These are phyloP conservation scores for Herminia tarsipennalis DNA, from an alignment of 2,888 invertebrate genomes.

Conservation along the genomic window DNA sequence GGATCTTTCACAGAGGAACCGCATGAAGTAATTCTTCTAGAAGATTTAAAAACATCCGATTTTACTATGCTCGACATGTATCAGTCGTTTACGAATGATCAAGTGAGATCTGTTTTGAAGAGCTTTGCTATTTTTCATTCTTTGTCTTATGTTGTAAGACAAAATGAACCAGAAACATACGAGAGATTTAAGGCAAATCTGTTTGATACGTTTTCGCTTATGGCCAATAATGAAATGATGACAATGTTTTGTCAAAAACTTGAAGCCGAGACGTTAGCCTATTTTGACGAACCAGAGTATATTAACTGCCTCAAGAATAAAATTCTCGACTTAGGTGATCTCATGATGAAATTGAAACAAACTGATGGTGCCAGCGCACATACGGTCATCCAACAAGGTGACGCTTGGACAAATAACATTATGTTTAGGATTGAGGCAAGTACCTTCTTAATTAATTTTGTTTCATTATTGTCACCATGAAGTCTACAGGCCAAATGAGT, in stretches of 20 bases:
- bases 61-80: constrained; percentile 53
- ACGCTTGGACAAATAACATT: constrained; percentile 55
- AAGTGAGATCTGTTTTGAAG: constrained; percentile 48
- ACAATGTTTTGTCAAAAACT: constrained; percentile 7
- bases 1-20: constrained; percentile 42
- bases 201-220: constrained; percentile 21
- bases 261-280: constrained; percentile 21
- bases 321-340: constrained; percentile 5
- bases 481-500: too few relatives aligned
- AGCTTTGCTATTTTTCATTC: constrained; percentile 58
- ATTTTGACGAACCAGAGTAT: constrained; percentile 38
- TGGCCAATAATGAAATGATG: neutral
- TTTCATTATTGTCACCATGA: too few relatives aligned
- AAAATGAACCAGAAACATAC: constrained; percentile 47
- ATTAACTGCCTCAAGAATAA: constrained; percentile 33
- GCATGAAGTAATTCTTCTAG: constrained; percentile 55
- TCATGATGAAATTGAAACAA: constrained; percentile 14
- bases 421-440: constrained; percentile 33
- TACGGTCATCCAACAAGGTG: constrained; percentile 52
- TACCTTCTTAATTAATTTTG: too few relatives aligned
- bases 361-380: constrained; percentile 34
- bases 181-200: constrained; percentile 31
- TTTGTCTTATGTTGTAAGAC: constrained; percentile 54
- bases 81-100: constrained; percentile 43
- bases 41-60: constrained; percentile 51